These are phyloP conservation scores for Hyppa rectilinea DNA, from an alignment of 2,888 invertebrate species.

Conservation along the genomic window DNA sequence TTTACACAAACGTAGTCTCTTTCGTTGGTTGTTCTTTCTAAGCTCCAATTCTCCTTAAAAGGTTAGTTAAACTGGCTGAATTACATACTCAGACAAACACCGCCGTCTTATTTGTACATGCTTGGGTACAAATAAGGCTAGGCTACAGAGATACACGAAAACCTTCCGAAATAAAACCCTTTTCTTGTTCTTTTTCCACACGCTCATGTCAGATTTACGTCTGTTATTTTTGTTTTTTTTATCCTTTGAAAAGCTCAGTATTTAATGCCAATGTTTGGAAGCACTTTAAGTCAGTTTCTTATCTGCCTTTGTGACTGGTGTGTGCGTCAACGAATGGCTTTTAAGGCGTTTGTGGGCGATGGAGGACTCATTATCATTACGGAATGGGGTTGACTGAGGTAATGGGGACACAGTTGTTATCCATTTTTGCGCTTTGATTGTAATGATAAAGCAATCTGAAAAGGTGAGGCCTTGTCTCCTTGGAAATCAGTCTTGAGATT, in stretches of 20 bases:
- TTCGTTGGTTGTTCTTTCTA: slow-evolving; percentile 10
- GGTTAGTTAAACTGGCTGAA: slow-evolving; percentile 3
- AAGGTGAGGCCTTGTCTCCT: neutral
- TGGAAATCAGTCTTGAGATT: neutral
- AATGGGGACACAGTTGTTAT: neutral
- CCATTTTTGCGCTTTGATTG: neutral
- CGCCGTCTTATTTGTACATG: slow-evolving; percentile 4
- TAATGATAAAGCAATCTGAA: neutral
- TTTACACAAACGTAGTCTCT: neutral
- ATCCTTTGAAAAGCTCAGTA: neutral
- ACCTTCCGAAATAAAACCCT: neutral
- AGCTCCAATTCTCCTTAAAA: slow-evolving; percentile 16
- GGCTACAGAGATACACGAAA: neutral
- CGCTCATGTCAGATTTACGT: neutral
- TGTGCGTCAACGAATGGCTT: slow-evolving; percentile 23
- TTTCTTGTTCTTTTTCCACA: neutral
- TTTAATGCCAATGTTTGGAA: slow-evolving; percentile 5
- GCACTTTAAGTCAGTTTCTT: slow-evolving; percentile 1
- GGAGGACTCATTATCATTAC: slow-evolving; percentile 11
- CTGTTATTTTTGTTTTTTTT: neutral
- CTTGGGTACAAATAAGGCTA: neutral
- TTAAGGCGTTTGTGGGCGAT: slow-evolving; percentile 17
- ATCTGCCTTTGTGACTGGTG: slow-evolving; percentile 31
- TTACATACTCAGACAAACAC: slow-evolving; percentile 14
- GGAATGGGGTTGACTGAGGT: neutral